phyloP scores from a whole-genome alignment of 64 coral and sea anemone species.

The Orbicella faveolata region DNA sequence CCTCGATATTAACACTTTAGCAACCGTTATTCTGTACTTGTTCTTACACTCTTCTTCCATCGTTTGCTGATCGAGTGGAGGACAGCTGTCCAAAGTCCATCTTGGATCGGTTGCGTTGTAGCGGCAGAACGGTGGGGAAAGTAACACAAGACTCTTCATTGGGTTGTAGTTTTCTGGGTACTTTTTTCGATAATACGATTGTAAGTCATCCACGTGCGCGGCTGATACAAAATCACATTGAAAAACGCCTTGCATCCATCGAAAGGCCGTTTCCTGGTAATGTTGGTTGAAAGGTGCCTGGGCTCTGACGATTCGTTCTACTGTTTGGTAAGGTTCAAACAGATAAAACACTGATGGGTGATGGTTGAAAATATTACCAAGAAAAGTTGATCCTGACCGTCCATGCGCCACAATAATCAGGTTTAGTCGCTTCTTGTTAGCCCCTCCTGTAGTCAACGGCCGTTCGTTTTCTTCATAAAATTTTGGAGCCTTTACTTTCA shows the following conservation, averaged over 20 bases:
- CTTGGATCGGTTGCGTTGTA: neutral
- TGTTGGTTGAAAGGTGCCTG: neutral
- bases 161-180: neutral
- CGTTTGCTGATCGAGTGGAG: neutral
- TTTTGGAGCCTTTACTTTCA: neutral
- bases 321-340: slow-evolving; percentile 19
- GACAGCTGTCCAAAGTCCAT: slow-evolving; percentile 2
- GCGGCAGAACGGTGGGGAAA: neutral
- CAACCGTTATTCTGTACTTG: neutral
- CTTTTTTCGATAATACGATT: neutral
- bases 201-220: neutral
- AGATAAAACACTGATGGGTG: slow-evolving; percentile 12
- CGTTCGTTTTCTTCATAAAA: neutral
- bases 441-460: neutral
- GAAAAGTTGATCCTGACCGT: slow-evolving; percentile 1
- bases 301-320: neutral
- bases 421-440: neutral
- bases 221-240: neutral
- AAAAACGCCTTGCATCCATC: slow-evolving; percentile 1
- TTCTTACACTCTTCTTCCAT: neutral
- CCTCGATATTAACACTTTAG: neutral
- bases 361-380: slow-evolving; percentile 10
- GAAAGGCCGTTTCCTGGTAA: neutral
- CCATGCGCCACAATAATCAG: slow-evolving; percentile 10
- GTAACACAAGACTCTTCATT: neutral